Evolutionary conservation across 2,888 invertebrate species (phyloP).

Genomic region (Agrotis clavis): DNA sequence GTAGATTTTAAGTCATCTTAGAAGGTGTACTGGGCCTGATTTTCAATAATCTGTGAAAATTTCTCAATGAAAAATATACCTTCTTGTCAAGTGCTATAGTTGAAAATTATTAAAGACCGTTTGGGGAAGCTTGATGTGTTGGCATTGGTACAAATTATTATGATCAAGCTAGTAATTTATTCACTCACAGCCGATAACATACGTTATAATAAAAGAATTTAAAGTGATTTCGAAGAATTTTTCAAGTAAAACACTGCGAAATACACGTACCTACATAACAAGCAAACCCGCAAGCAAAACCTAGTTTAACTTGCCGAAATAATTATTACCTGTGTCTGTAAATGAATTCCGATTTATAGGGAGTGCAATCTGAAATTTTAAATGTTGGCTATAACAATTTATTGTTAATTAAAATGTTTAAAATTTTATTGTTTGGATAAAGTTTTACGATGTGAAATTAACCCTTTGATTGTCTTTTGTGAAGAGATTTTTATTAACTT

Average conservation of each 20-base stretch:
- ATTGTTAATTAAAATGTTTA: constrained; percentile 74
- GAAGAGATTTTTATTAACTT: constrained; percentile 1
- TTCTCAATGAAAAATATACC: too few relatives aligned
- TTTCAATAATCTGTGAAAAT: too few relatives aligned
- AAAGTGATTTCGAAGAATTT: too few relatives aligned
- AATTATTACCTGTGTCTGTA: constrained; percentile 22
- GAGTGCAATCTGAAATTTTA: constrained; percentile 51
- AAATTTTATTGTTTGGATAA: constrained; percentile 70
- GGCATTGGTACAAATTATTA: too few relatives aligned
- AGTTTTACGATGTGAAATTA: constrained; percentile 73
- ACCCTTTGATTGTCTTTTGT: constrained; percentile 40
- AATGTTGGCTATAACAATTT: constrained; percentile 57
- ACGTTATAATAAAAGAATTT: too few relatives aligned
- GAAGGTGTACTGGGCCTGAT: background rate
- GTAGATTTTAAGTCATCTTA: background rate
- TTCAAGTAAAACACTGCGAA: background rate
- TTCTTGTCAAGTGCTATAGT: too few relatives aligned
- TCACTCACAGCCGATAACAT: too few relatives aligned
- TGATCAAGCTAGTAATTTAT: too few relatives aligned
- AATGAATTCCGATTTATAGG: constrained; percentile 54
- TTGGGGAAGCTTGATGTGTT: too few relatives aligned
- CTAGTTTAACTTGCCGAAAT: constrained; percentile 40
- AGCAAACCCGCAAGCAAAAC: constrained; percentile 11
- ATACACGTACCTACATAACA: background rate
- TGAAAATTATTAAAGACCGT: too few relatives aligned